Base-by-base conservation (phyloP, 2,113 vertebrate species). In the Myiozetetes cayanensis region DNA sequence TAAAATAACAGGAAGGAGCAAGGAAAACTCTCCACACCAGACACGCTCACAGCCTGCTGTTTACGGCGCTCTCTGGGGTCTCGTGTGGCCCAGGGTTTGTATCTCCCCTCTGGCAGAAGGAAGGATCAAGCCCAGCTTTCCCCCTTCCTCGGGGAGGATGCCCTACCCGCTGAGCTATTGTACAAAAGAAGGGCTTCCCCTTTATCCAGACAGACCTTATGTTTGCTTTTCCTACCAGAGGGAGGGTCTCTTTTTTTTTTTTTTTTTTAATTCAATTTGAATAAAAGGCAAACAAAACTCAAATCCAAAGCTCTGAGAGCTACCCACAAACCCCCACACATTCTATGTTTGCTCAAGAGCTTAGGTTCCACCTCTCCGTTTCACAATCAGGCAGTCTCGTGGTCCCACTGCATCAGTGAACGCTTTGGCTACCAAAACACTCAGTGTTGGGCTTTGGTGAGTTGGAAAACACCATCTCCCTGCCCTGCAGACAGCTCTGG, bases 1-100 rank as follows among this genome's bases (percentile, higher is more conserved):
- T 92, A 97, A 97, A 94, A 93, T 65, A 94, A 56, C 89, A 95
- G 96, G 73, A 91, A 96, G 87, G 47, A 84, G 83, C 55, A 92
- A 94, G 91, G 89, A 89, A 84, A 92, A 81, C 39, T 76, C 85
- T 79, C 75, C 0, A 0, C n/a, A 83, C 8, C 71, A 96, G 87
- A 70, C 68, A 89, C 15, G 89, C 77, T 68, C 6, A 2, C 52
- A 84, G 94, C 84, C 91, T 87, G 89, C 82, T 92, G 68, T 88
- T 93, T 73, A 58, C 0, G 0, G 30, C n/a, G 47, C 65, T 93
- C 92, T 84, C 95, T 75, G 76, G 94, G 91, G 95, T 95, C 76
- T 90, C 78, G 70, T 19, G 52, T 61, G 78, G 52, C 81, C 37
- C 19, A 47, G 59, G 89, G 89, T 84, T 92, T 91, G 73, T 44